A percentile compares a stretch with the other conserved stretches of the same genome.
These are phyloP conservation scores for Ophion obscuratus DNA, from an alignment of 2,888 invertebrate genomes.

Conservation along the genomic window DNA sequence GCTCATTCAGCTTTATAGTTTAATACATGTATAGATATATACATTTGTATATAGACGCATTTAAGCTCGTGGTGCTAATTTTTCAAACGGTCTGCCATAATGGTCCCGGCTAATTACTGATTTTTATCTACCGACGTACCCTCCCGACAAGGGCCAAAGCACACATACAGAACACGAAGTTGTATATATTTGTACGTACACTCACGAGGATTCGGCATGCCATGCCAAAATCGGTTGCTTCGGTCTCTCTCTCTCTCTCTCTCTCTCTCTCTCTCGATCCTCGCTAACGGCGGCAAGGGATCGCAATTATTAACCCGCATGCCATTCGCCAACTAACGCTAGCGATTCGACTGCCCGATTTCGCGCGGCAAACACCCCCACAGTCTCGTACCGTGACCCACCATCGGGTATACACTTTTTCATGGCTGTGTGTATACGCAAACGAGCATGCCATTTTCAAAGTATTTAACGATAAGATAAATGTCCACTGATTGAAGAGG, in stretches of 20 bases:
- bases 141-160: constrained; percentile 60
- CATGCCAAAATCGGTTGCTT: constrained; percentile 54
- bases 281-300: constrained; percentile 63
- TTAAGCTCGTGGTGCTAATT: constrained; percentile 80
- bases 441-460: constrained; percentile 31
- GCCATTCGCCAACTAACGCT: constrained; percentile 73
- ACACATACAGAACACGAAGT: background rate
- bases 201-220: constrained; percentile 66
- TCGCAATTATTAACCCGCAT: constrained; percentile 74
- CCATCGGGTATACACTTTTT: constrained; percentile 13
- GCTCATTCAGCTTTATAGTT: constrained; percentile 6
- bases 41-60: background rate
- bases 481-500: constrained; percentile 30
- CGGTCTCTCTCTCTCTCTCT: constrained; percentile 54
- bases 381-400: background rate
- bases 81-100: constrained; percentile 83
- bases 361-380: constrained; percentile 40
- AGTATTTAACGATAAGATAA: constrained; percentile 47
- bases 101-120: constrained; percentile 84
- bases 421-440: background rate
- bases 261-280: constrained; percentile 48
- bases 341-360: constrained; percentile 63
- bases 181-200: constrained; percentile 21
- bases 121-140: constrained; percentile 80
- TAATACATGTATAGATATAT: constrained; percentile 3